Conservation (phyloP, 2,113 vertebrate genomes). For the Sebastes schlegelii region DNA sequence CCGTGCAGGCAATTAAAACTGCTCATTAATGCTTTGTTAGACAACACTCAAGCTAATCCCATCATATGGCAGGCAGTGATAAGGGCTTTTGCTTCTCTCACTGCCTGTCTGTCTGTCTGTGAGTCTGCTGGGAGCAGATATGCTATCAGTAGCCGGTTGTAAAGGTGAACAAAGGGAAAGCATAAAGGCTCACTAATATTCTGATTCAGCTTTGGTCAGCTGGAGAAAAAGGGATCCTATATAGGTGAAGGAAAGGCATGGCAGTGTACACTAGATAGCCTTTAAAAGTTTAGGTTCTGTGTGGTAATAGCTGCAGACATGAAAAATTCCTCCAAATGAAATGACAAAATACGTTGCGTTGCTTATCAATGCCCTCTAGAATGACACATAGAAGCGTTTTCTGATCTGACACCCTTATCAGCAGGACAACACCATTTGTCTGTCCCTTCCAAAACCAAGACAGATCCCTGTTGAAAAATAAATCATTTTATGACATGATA, state of each 20-base stretch:
- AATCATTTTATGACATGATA: neutral
- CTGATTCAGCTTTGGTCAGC: constrained; percentile 50
- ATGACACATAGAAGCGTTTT: neutral
- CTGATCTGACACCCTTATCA: neutral
- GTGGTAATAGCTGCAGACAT: neutral
- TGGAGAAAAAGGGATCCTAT: constrained; percentile 14
- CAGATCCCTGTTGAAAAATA: neutral
- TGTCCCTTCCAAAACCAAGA: neutral
- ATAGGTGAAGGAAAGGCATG: constrained; percentile 21
- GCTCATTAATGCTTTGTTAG: constrained; percentile 81
- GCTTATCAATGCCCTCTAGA: neutral
- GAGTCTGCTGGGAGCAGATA: constrained; percentile 74
- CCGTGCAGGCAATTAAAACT: constrained; percentile 79
- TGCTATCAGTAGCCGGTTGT: constrained; percentile 66
- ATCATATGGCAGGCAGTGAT: constrained; percentile 78
- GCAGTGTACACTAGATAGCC: neutral
- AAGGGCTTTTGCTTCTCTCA: constrained; percentile 71
- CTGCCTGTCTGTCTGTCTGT: constrained; percentile 60
- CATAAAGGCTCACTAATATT: constrained; percentile 47
- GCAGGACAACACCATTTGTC: neutral
- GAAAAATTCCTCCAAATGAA: neutral
- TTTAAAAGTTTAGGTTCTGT: neutral
- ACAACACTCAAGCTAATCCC: constrained; percentile 78
- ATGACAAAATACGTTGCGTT: fast-evolving
- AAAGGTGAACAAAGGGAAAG: constrained; percentile 62